Conservation (phyloP, 2,888 invertebrate genomes). For the Pimpla rufipes region DNA sequence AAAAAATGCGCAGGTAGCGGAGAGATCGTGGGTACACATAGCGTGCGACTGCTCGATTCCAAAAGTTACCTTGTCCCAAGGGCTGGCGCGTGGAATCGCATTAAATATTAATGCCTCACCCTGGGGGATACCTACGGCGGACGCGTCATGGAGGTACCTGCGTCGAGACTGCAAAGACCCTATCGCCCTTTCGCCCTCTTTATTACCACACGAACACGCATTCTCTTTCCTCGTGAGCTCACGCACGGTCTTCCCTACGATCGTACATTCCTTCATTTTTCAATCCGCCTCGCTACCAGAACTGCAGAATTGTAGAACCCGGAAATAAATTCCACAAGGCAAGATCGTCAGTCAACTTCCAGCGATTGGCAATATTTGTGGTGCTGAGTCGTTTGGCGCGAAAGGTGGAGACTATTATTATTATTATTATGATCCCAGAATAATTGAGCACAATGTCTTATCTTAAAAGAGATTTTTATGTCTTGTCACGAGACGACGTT, state of each 20-base stretch:
- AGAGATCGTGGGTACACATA: slow-evolving; percentile 41
- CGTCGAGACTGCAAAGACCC: slow-evolving; percentile 57
- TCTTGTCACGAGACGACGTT: no score
- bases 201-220: slow-evolving; percentile 35
- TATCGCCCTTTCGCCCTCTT: slow-evolving; percentile 60
- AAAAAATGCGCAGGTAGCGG: slow-evolving; percentile 2
- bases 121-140: slow-evolving; percentile 46
- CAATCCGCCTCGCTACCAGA: neutral
- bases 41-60: slow-evolving; percentile 70
- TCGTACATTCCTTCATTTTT: slow-evolving; percentile 40
- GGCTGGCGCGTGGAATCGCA: slow-evolving; percentile 71
- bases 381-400: neutral
- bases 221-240: slow-evolving; percentile 46
- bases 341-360: neutral
- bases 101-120: slow-evolving; percentile 72
- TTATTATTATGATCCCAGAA: neutral
- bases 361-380: neutral
- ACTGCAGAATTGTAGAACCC: slow-evolving; percentile 48
- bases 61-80: slow-evolving; percentile 71
- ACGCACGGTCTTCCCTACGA: slow-evolving; percentile 52
- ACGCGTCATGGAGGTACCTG: slow-evolving; percentile 59
- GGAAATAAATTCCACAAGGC: slow-evolving; percentile 31
- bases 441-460: no score
- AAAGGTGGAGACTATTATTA: neutral
- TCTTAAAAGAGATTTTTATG: no score